phyloP scores from a whole-genome alignment of 2,888 invertebrate genomes.

The Mesorhabditis belari region DNA sequence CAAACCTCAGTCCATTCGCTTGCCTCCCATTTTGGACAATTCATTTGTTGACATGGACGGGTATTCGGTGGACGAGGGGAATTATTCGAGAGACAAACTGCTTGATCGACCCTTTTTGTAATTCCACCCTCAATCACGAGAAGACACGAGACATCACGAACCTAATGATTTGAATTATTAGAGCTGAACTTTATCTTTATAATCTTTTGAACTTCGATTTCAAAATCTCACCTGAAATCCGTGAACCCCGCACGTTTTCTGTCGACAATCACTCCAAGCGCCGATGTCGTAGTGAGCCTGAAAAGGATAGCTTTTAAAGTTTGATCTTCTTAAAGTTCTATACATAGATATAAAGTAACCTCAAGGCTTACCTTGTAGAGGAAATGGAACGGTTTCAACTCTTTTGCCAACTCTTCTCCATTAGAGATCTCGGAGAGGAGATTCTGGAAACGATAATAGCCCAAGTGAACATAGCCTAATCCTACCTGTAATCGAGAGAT shows the following conservation, averaged over 20 bases:
- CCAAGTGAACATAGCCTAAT: not conserved
- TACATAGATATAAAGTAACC: not conserved
- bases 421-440: conserved; percentile 13
- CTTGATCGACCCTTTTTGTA: conserved; percentile 14
- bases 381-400: conserved; percentile 15
- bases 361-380: conserved; percentile 5
- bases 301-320: conserved; percentile 9
- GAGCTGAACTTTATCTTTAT: not conserved
- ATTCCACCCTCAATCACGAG: conserved; percentile 15
- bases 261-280: conserved; percentile 32
- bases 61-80: conserved; percentile 33
- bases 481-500: not conserved
- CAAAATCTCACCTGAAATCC: conserved; percentile 24
- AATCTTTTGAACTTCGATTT: not conserved
- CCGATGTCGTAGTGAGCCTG: conserved; percentile 25
- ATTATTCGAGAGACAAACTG: conserved; percentile 24
- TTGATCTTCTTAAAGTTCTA: not conserved
- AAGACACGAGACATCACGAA: conserved; percentile 15
- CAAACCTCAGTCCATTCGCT: conserved; percentile 40
- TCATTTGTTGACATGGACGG: conserved; percentile 36
- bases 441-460: conserved; percentile 6
- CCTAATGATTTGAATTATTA: conserved; percentile 5
- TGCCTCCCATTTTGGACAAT: conserved; percentile 47
- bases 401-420: conserved; percentile 16
- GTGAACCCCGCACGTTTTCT: conserved; percentile 25